phyloP scores from a whole-genome alignment of 2,797 vertebrate genomes.

The Euthynnus affinis region DNA sequence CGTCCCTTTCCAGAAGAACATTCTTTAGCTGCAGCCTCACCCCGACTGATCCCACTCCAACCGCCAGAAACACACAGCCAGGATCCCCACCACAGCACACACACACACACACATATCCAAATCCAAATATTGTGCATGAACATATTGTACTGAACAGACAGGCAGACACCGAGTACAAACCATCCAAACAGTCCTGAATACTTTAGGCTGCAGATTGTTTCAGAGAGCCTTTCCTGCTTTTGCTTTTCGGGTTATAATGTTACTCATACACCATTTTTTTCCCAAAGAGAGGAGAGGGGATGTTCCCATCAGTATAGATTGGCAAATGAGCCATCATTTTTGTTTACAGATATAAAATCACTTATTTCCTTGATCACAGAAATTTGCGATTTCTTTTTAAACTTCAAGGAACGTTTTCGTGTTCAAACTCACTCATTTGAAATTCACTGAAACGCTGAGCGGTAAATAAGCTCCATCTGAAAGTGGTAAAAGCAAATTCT shows the following conservation, averaged over 20 bases:
- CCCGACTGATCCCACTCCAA: slow-evolving; percentile 60
- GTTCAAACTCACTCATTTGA: background rate
- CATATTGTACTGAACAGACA: background rate
- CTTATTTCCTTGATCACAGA: background rate
- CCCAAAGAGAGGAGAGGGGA: no score
- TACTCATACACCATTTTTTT: no score
- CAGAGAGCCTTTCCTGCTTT: background rate
- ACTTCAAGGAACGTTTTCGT: slow-evolving; percentile 3
- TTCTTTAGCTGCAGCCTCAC: slow-evolving; percentile 68
- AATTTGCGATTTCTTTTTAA: background rate
- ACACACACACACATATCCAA: slow-evolving; percentile 2
- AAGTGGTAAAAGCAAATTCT: slow-evolving; percentile 2
- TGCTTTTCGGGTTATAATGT: no score
- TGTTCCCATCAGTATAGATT: background rate
- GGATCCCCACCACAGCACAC: slow-evolving; percentile 14
- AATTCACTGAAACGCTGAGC: background rate
- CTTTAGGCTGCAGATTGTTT: background rate
- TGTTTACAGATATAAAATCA: no score
- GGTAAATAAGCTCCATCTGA: slow-evolving; percentile 1
- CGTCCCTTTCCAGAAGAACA: slow-evolving; percentile 67
- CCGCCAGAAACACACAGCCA: slow-evolving; percentile 42
- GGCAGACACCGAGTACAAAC: background rate
- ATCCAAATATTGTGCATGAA: background rate
- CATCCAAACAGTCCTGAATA: background rate
- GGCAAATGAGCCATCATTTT: background rate